phyloP scores from a whole-genome alignment of 2,113 vertebrate genomes.

The Corynorhinus townsendii region DNA sequence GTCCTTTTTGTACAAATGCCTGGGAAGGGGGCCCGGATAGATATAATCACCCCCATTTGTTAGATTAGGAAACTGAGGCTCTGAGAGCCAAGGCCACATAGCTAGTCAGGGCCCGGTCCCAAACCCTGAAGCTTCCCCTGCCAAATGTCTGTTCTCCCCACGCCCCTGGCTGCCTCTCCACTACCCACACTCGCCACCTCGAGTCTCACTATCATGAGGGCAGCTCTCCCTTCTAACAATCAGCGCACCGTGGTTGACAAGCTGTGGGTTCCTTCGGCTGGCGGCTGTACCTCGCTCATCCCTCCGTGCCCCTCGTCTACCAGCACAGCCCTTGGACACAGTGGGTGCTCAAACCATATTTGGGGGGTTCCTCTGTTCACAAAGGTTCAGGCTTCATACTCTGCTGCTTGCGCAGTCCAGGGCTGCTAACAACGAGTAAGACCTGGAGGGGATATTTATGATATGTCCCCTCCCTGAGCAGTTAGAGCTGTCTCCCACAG shows the following conservation, averaged over 20 bases:
- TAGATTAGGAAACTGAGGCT: background rate
- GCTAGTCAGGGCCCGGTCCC: too few species aligned
- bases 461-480: background rate
- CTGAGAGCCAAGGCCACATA: background rate
- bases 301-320: background rate
- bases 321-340: constrained; percentile 43
- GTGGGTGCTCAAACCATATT: constrained; percentile 19
- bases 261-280: background rate
- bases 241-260: background rate
- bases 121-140: background rate
- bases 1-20: background rate
- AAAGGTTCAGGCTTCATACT: background rate
- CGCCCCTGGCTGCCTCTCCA: background rate
- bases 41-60: background rate
- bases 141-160: background rate
- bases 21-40: rapidly evolving
- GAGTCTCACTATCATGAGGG: background rate
- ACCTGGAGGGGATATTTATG: background rate
- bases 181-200: rapidly evolving
- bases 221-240: background rate
- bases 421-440: background rate
- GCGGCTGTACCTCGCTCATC: background rate
- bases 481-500: background rate
- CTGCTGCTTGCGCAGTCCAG: background rate
- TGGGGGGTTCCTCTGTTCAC: constrained; percentile 24